These are phyloP conservation scores for Exephanes ischioxanthus DNA, from an alignment of 2,888 invertebrate genomes.

Conservation along the genomic window DNA sequence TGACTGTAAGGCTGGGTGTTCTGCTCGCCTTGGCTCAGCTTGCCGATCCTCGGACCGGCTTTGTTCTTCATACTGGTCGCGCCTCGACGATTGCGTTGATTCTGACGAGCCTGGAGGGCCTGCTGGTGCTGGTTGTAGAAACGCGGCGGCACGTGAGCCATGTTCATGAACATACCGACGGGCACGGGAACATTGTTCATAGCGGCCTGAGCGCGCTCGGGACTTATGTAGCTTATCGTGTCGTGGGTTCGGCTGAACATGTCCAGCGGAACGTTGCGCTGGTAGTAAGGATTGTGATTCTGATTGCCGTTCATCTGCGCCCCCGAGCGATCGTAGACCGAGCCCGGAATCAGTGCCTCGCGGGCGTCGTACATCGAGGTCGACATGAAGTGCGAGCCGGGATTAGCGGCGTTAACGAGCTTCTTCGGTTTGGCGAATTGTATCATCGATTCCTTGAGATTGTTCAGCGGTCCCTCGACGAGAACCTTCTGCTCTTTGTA, in stretches of 20 bases:
- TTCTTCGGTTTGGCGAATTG: slow-evolving; percentile 99
- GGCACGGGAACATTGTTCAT: slow-evolving; percentile 95
- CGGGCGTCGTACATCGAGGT: slow-evolving; percentile 98
- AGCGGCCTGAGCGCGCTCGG: slow-evolving; percentile 91
- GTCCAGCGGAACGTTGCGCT: slow-evolving; percentile 86
- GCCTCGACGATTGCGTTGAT: slow-evolving; percentile 82
- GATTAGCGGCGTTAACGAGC: slow-evolving; percentile 96
- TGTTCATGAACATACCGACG: slow-evolving; percentile 97
- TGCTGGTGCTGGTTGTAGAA: slow-evolving; percentile 92
- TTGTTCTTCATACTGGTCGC: slow-evolving; percentile 73
- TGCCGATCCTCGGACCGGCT: slow-evolving; percentile 81
- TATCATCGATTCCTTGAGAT: slow-evolving; percentile 97
- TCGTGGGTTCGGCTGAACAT: slow-evolving; percentile 92
- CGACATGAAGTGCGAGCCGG: slow-evolving; percentile 98
- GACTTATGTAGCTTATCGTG: slow-evolving; percentile 96
- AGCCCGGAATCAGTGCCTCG: slow-evolving; percentile 97
- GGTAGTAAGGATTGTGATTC: slow-evolving; percentile 83
- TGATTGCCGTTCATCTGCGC: slow-evolving; percentile 80
- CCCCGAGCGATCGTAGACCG: slow-evolving; percentile 94
- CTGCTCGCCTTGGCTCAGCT: slow-evolving; percentile 88
- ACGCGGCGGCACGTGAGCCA: slow-evolving; percentile 91
- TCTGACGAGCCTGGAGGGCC: slow-evolving; percentile 87
- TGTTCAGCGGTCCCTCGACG: slow-evolving; percentile 98
- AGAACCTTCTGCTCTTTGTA: slow-evolving; percentile 99
- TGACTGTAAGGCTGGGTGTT: slow-evolving; percentile 90